phyloP scores from a whole-genome alignment of 1,140 invertebrate species.

The Xylocopa sonorina region DNA sequence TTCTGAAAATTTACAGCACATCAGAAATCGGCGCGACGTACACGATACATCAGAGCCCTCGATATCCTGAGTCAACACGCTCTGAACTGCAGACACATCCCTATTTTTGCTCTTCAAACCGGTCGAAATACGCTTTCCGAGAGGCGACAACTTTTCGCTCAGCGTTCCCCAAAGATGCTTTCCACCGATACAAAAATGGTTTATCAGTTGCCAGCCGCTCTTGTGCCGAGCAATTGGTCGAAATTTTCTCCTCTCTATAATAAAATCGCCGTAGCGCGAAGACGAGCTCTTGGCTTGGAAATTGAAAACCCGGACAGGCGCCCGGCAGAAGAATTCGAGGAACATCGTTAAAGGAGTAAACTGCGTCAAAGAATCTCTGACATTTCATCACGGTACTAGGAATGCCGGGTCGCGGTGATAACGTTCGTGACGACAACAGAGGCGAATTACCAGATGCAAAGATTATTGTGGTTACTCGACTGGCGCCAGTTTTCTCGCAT shows the following conservation, averaged over 20 bases:
- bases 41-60: no score
- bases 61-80: neutral
- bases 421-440: neutral
- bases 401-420: neutral
- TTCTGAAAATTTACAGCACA: neutral
- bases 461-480: no score
- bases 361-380: slow-evolving; percentile 19
- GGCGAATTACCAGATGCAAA: no score
- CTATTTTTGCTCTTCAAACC: neutral
- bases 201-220: slow-evolving; percentile 6
- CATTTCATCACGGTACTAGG: neutral
- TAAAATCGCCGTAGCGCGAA: neutral
- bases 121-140: neutral
- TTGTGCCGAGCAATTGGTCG: slow-evolving; percentile 1
- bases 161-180: neutral
- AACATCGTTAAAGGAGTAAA: slow-evolving; percentile 12
- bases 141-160: neutral
- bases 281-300: neutral
- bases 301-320: slow-evolving; percentile 19
- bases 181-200: neutral
- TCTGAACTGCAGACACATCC: neutral
- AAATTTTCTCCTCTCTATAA: slow-evolving; percentile 13
- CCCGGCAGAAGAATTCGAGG: slow-evolving; percentile 23
- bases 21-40: no score
- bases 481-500: no score